These are phyloP conservation scores for Ips nitidus DNA, from an alignment of 1,140 invertebrate species.

Conservation along the genomic window DNA sequence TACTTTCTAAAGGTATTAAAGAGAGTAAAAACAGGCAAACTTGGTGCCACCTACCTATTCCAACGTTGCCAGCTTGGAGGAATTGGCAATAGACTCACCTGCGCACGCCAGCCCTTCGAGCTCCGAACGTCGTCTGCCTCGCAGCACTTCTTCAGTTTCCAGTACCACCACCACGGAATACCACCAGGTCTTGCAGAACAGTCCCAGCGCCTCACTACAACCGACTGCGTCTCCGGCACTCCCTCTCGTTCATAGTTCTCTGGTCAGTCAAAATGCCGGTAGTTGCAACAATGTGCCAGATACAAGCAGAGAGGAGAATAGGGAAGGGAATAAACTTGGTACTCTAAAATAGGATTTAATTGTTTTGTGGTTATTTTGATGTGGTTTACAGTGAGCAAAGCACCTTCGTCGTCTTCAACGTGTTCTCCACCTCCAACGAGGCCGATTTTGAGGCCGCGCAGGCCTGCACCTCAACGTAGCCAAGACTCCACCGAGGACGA, in stretches of 20 bases:
- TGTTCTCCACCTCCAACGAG: constrained; percentile 1
- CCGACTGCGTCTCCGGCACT: background rate
- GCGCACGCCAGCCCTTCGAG: constrained; percentile 20
- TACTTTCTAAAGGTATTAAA: too few relatives aligned
- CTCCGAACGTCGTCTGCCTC: constrained; percentile 29
- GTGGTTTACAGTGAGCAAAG: constrained; percentile 6
- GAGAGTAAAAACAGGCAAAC: constrained; percentile 45
- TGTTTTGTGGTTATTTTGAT: too few relatives aligned
- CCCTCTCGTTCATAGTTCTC: constrained; percentile 1
- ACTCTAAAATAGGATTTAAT: too few relatives aligned
- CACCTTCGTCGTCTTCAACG: background rate
- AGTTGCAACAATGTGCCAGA: background rate
- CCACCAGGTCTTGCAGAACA: constrained; percentile 33
- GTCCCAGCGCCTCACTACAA: constrained; percentile 21
- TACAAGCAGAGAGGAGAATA: background rate
- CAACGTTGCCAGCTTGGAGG: constrained; percentile 72
- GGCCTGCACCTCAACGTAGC: constrained; percentile 23
- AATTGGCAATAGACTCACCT: constrained; percentile 54
- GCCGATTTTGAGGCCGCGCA: constrained; percentile 13
- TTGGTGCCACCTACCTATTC: constrained; percentile 79
- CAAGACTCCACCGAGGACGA: constrained; percentile 48
- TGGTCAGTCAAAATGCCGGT: background rate
- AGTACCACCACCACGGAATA: constrained; percentile 32
- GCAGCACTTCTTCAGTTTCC: constrained; percentile 37
- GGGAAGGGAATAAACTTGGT: too few relatives aligned